Conservation (phyloP, 1,140 invertebrate genomes). For the Cyphomyrmex costatus region DNA sequence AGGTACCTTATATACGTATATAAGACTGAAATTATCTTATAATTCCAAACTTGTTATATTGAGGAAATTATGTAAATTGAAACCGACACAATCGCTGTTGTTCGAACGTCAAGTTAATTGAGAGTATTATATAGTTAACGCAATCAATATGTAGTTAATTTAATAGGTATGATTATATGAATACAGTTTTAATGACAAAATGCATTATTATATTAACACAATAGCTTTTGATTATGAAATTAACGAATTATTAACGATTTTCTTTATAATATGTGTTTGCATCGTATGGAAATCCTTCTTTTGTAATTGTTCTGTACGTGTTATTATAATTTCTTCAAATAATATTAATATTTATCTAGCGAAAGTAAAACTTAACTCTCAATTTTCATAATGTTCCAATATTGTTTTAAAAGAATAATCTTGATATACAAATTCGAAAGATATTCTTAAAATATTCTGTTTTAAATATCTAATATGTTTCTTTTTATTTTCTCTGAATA, state of each 20-base stretch:
- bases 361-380: neutral
- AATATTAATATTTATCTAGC: neutral
- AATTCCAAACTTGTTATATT: neutral
- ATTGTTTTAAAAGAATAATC: slow-evolving; percentile 2
- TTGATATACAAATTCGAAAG: neutral
- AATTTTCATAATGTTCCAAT: neutral
- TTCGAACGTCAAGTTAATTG: slow-evolving; percentile 12
- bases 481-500: neutral
- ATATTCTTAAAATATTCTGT: neutral
- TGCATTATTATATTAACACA: neutral
- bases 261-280: neutral
- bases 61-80: neutral
- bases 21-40: neutral
- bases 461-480: neutral
- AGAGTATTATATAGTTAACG: slow-evolving; percentile 11
- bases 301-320: neutral
- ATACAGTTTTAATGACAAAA: neutral
- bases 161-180: slow-evolving; percentile 26
- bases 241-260: slow-evolving; percentile 5
- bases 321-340: neutral
- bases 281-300: neutral
- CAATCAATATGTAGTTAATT: slow-evolving; percentile 4
- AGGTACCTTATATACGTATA: too few species aligned
- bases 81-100: neutral
- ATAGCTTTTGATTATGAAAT: neutral